Evolutionary conservation across 2,888 invertebrate species (phyloP), one percentile per base, ranked within the genome.

Genomic region (Malacosoma neustria): DNA sequence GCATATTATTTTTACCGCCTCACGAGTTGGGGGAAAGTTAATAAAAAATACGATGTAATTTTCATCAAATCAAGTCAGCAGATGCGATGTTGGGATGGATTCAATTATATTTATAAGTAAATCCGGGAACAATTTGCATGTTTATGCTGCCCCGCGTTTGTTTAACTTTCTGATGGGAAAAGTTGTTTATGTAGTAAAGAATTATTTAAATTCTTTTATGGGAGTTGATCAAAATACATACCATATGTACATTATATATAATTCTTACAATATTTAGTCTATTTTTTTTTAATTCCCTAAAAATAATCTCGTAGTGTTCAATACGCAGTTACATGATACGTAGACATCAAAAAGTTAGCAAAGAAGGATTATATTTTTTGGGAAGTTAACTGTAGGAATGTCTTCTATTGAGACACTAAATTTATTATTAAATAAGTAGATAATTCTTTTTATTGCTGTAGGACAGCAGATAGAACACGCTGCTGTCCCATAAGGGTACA

Each of bases 91-190:
- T 56, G 55, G 48, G 51, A 55, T 61, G 65, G 53, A 81, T 81
- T 81, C 72, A 73, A 82, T 84, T 80, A 82, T 74, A 70, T 72
- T 69, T 71, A 66, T 68, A 77, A 77, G 73, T 71, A 72, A 72
- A 76, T 74, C 71, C 62, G 38, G 54, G 47, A 48, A 48, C 61
- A 62, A 81, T 82, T 79, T 82, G 69, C 81, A 82, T 82, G 61
- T 74, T 79, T 72, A 76, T 74, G 14, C 31, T 6, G 32, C 32
- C 13, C 29, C 32, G 30, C 9, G 30, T 53, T 69, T 71, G 64
- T 51, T 75, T 72, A 67, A 71, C 64, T 66, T 68, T 59, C 22
- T 32, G 5, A 46, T 46, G 36, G 45, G 36, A 46, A 46, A 48
- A 48, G 38, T 42, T 43, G 33, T 32, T 37, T 45, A 37, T 22